Evolutionary conservation across 2,797 vertebrate species (phyloP), one percentile per base, ranked within the genome.

Genomic region (Allobates femoralis): DNA sequence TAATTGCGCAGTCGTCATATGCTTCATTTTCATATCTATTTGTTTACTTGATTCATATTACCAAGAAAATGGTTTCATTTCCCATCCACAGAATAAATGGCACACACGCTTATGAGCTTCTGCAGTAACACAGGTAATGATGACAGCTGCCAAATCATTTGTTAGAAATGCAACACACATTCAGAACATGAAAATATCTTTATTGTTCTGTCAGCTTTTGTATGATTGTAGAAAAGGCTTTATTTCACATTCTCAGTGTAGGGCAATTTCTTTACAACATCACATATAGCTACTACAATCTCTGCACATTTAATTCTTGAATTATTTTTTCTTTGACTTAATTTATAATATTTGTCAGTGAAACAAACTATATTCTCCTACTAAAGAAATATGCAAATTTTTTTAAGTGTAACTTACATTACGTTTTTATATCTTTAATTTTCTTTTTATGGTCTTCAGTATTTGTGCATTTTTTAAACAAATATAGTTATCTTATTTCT

Each of bases 81-180:
- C 41, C 26, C 41, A 50, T 76, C 46, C 41, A 53, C 28, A 28
- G 56, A 77, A 76, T 66, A 75, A 82, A 76, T 84, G 37, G 64
- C 71, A 84, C 19, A 60, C 23, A 50, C n/a, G 69, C 32, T 83
- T 37, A 74, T 30, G 51, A 62, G 81, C 55, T 75, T 30, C 34
- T 21, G 81, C 81, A 74, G 69, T n/a, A 83, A 75, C 75, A 75
- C 71, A 84, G 82, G 71, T 84, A 84, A 51, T 64, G 73, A 51
- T 64, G 73, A 50, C 71, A 77, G 82, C 73, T 84, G 56, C 56
- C 73, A 82, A 55, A 71, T 55, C 64, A 55, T 7, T 37, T 30
- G 34, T 81, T 55, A 55, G 5, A 81, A 81, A 82, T 56, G 6
- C 80, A 56, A 23, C 71, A n/a, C 64, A 56, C 26, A 81, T 46